Conservation (phyloP, 2,113 vertebrate genomes). For the Anseranas semipalmata region DNA sequence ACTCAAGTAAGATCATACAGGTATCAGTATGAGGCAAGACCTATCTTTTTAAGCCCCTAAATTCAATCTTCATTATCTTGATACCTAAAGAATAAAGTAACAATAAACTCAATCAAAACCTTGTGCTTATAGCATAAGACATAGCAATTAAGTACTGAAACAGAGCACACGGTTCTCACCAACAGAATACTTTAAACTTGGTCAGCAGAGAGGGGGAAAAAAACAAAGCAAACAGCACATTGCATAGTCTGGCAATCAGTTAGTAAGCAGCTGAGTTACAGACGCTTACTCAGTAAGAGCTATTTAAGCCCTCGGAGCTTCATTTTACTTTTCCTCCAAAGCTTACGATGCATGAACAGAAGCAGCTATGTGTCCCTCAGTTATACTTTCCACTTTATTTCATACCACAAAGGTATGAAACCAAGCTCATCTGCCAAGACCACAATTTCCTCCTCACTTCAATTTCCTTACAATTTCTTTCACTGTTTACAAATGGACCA, state of each 20-base stretch:
- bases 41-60: background rate
- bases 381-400: background rate
- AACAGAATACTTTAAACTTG: background rate
- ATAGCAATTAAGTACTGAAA: background rate
- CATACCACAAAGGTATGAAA: background rate
- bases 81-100: background rate
- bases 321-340: background rate
- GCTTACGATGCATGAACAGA: background rate
- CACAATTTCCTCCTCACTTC: background rate
- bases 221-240: background rate
- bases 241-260: background rate
- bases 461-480: background rate
- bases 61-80: background rate
- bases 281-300: background rate
- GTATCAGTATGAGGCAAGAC: background rate
- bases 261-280: background rate
- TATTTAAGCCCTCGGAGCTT: background rate
- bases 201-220: rapidly evolving
- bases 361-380: background rate
- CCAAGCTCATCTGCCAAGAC: background rate
- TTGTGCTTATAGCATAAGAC: background rate
- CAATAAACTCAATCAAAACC: background rate
- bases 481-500: background rate
- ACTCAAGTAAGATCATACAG: background rate
- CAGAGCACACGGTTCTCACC: background rate